These are phyloP conservation scores for Lycopodina hypogea DNA, from an alignment of 37 sponge, comb jelly and placozoan species.

Conservation along the genomic window DNA sequence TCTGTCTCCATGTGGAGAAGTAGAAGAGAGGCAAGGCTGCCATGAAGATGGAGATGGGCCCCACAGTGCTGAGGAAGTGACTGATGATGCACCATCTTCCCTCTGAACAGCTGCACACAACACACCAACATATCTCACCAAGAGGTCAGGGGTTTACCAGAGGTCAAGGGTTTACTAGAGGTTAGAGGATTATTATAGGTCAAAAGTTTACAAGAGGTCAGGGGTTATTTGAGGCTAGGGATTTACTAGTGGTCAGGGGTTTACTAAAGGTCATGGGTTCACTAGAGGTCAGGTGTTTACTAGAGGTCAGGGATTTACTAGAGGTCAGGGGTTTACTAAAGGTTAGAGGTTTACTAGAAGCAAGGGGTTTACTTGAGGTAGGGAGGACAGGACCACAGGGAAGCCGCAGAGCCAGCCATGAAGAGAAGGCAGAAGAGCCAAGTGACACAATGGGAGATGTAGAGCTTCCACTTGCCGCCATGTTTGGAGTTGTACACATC, in stretches of 20 bases:
- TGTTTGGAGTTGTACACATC: slow-evolving; percentile 60
- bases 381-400: slow-evolving; percentile 50
- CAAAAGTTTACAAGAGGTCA: too few species aligned
- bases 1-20: slow-evolving; percentile 48
- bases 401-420: slow-evolving; percentile 1
- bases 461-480: slow-evolving; percentile 42
- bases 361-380: slow-evolving; percentile 14
- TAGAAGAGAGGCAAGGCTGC: slow-evolving; percentile 44
- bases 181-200: neutral
- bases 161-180: neutral
- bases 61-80: slow-evolving; percentile 46
- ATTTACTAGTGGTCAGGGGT: too few species aligned
- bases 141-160: too few species aligned
- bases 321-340: neutral
- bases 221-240: neutral
- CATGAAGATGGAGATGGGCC: slow-evolving; percentile 50
- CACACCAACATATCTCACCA: neutral
- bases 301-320: neutral
- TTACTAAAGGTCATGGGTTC: neutral
- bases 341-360: neutral
- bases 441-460: slow-evolving; percentile 35
- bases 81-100: slow-evolving; percentile 32
- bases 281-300: neutral
- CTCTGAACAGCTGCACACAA: slow-evolving; percentile 29
- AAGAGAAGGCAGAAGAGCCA: slow-evolving; percentile 37